A percentile compares a stretch with the other conserved stretches of the same genome.
Conservation (phyloP, 1,140 invertebrate species). For the Caenorhabditis brenneri region DNA sequence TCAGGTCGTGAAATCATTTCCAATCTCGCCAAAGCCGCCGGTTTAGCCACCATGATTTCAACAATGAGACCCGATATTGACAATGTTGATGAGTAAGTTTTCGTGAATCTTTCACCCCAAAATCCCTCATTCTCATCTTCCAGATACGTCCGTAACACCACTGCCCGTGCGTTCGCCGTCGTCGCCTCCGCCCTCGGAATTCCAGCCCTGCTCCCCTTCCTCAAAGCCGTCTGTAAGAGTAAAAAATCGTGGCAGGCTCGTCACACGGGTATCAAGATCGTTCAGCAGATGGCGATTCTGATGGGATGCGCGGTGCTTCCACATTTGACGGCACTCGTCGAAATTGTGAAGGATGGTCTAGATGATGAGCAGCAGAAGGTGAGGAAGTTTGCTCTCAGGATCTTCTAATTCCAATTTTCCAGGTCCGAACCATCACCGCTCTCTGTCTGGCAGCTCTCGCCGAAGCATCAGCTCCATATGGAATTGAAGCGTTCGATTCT, state of each 20-base stretch:
- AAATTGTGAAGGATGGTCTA: constrained; percentile 94
- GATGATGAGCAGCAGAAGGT: constrained; percentile 80
- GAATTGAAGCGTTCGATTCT: constrained; percentile 99
- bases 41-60: constrained; percentile 99
- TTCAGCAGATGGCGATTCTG: constrained; percentile 98
- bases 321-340: constrained; percentile 94
- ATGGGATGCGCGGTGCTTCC: constrained; percentile 99
- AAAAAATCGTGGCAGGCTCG: constrained; percentile 99
- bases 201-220: constrained; percentile 92
- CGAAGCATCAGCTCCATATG: constrained; percentile 97
- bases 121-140: not conserved
- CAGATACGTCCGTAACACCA: constrained; percentile 90
- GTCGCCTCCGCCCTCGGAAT: constrained; percentile 98
- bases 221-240: constrained; percentile 97
- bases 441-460: constrained; percentile 88
- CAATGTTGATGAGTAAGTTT: constrained; percentile 91
- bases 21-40: constrained; percentile 98
- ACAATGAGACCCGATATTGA: constrained; percentile 99
- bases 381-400: not conserved
- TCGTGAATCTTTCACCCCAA: not conserved
- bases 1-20: constrained; percentile 99
- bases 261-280: constrained; percentile 99
- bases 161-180: constrained; percentile 96
- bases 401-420: not conserved
- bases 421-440: constrained; percentile 90